Evolutionary conservation across 2,888 invertebrate species (phyloP), one percentile per base, ranked within the genome.

Genomic region (Ptycholaimellus sp.): DNA sequence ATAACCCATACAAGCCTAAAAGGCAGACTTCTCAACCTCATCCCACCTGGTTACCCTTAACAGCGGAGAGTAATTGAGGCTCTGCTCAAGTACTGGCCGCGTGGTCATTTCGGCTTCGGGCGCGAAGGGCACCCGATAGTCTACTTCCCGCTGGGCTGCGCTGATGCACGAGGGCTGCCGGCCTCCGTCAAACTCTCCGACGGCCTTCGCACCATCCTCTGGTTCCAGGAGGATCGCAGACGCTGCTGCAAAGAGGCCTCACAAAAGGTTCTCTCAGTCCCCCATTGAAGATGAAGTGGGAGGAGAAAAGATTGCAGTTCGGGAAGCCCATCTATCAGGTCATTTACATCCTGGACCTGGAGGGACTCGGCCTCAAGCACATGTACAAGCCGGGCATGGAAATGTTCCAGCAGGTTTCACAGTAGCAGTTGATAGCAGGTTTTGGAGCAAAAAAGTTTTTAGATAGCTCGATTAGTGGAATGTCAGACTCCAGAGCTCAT

Each of bases 401-500:
- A 9, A 9, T 18, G 3, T 39, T 35, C 29, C 11, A 11, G 3
- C 25, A 38, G 32, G 37, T 32, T 13, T 25, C 17, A 35, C 13
- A 25, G 9, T 14, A 16, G 7, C n/a, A 30, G 6, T 17, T 16
- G 17, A 25, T 14, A 11, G 13, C 4, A 7, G 17, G n/a, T 9
- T 30, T 31, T 28, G 7, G n/a, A n/a, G n/a, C n/a, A n/a, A n/a
- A n/a, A n/a, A n/a, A n/a, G n/a, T n/a, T 22, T 33, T 20, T n/a
- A 34, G 38, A 34, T 38, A 9, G 13, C 33, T 3, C 28, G 28
- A 4, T 5, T 16, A 19, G 33, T 38, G 17, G 33, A 38, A 19
- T 29, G 34, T 19, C 38, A 38, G 16, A 34, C 38, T 13, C 39
- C 39, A 3, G 39, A 39, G 20, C 28, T 30, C 11, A 35, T 35